Conservation (phyloP, 2,113 vertebrate species). For the Calidris pygmaea region DNA sequence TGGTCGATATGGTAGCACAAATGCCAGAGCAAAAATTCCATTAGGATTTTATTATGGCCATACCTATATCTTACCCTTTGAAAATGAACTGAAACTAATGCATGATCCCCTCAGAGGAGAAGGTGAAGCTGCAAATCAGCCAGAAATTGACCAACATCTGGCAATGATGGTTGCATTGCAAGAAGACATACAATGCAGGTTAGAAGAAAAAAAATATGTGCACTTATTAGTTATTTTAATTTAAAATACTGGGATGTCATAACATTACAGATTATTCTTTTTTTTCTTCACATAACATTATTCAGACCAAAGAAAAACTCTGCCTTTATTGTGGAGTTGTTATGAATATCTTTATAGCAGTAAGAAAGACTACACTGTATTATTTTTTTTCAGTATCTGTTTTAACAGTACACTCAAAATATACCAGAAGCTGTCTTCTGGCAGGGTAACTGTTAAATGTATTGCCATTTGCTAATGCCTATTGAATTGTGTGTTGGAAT, state of each 20-base stretch:
- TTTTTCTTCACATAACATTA: neutral
- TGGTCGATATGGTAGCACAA: constrained; percentile 97
- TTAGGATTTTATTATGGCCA: constrained; percentile 98
- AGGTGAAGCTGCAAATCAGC: constrained; percentile 88
- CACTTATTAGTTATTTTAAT: neutral
- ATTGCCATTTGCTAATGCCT: neutral
- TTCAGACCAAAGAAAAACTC: neutral
- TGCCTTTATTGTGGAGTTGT: neutral
- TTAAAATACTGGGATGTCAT: neutral
- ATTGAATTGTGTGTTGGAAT: neutral
- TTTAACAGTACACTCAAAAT: neutral
- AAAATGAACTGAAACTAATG: constrained; percentile 95
- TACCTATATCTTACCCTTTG: constrained; percentile 96
- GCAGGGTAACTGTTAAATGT: neutral
- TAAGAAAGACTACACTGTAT: neutral
- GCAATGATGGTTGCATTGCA: constrained; percentile 97
- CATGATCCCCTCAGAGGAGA: constrained; percentile 93
- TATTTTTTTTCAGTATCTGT: neutral
- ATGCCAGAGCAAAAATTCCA: constrained; percentile 96
- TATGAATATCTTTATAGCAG: neutral
- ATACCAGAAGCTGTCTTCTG: neutral
- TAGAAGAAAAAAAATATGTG: neutral
- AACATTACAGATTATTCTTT: neutral
- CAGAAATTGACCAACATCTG: constrained; percentile 95
- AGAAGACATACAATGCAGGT: constrained; percentile 99